These are phyloP conservation scores for Gymnogyps californianus DNA, from an alignment of 2,113 vertebrate genomes.

Conservation along the genomic window DNA sequence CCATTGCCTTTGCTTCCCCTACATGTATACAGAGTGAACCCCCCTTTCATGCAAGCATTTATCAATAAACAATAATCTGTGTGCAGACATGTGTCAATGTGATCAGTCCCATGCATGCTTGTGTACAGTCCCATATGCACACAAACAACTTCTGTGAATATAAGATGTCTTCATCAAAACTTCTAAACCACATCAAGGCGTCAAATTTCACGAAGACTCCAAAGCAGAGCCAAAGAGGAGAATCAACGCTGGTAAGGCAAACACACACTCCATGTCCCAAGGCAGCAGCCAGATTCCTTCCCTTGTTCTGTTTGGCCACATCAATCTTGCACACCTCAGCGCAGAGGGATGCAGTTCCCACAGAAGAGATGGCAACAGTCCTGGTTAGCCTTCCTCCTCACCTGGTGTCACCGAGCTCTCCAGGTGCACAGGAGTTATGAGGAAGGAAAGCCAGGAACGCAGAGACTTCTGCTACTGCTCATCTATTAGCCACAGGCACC, in stretches of 20 bases:
- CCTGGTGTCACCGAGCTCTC: fast-evolving
- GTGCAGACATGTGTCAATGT: fast-evolving
- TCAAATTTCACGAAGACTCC: background rate
- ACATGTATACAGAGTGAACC: fast-evolving
- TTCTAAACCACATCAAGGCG: background rate
- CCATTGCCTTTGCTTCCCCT: background rate
- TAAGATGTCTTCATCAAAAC: too few species aligned
- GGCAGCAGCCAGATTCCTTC: background rate
- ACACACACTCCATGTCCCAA: fast-evolving
- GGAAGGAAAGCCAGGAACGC: background rate
- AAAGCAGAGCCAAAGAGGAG: background rate
- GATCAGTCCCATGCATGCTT: background rate
- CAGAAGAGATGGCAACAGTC: background rate
- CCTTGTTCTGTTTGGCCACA: background rate
- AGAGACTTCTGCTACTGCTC: background rate
- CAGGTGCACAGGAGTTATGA: fast-evolving
- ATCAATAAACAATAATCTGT: fast-evolving
- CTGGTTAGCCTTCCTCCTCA: background rate
- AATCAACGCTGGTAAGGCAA: background rate
- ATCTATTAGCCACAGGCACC: fast-evolving
- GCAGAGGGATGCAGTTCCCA: background rate
- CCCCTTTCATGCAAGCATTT: background rate
- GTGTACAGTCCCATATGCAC: fast-evolving
- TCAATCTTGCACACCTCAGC: fast-evolving
- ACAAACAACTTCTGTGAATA: background rate